Base-by-base conservation (phyloP, 2,888 invertebrate genomes). In the Drosophila bunnanda region DNA sequence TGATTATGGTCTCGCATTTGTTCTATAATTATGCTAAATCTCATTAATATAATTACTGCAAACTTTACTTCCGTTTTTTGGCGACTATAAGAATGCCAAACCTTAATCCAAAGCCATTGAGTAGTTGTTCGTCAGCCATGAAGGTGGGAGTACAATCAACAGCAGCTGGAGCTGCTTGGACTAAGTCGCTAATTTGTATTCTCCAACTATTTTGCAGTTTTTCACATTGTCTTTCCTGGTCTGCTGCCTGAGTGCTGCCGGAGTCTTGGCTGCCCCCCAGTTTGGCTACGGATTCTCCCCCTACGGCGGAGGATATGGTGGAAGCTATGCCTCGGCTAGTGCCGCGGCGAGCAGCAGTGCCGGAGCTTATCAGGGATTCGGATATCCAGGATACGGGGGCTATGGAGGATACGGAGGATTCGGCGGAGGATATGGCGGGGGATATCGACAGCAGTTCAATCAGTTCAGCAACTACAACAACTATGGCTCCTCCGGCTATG, bases 251-350 rank as follows among this genome's bases (percentile, higher is more conserved):
- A 25, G 25, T 10, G 13, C 50, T 5, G 34, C 38, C 15, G 25
- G 60, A 34, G 53, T 34, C 5, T 25, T 58, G 28, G 22, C 46
- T 48, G 82, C 79, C n/a, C 82, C 82, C 28, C 82, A 83, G 48
- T 86, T 75, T 36, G 73, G 82, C 0, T 89, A 89, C 9, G 89
- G 89, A 12, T 86, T 80, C 52, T 67, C 89, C 0, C 82, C 82
- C 30, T 82, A 66, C 32, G 71, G 59, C 7, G 80, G 62, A 39
- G 72, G 74, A 32, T 73, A 55, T 13, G 74, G 76, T 25, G 74
- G 89, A 4, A 75, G 70, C 39, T 83, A 81, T 52, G 72, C 68
- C 0, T 72, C 82, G 12, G 39, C 79, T 0, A 75, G 80, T 43
- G 74, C 84, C 4, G 71, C 67, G 68, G 71, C 77, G 2, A 87